phyloP scores from a whole-genome alignment of 2,113 vertebrate species.

The Noturus placidus region DNA sequence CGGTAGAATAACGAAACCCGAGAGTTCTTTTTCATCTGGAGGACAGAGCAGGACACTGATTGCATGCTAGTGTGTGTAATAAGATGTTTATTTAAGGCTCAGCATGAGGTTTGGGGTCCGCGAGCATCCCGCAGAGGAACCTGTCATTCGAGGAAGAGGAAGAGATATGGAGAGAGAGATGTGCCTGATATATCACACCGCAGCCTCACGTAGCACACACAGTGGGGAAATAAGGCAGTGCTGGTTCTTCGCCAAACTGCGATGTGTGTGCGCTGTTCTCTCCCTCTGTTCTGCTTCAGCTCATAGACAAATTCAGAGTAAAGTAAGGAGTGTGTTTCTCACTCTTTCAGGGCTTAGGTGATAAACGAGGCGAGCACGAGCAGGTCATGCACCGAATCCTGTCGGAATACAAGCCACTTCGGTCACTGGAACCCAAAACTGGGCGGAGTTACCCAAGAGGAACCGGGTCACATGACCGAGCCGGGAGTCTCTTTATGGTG shows the following conservation, averaged over 20 bases:
- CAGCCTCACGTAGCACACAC: conserved; percentile 3
- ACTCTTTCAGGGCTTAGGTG: conserved; percentile 15
- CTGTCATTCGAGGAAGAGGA: not conserved
- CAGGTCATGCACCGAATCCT: conserved; percentile 42
- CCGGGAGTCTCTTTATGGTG: not conserved
- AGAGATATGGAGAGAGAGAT: not conserved
- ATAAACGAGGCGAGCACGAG: conserved; percentile 49
- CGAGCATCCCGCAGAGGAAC: not conserved
- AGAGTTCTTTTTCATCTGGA: conserved; percentile 6
- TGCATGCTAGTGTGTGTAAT: conserved; percentile 39
- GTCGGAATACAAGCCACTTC: not conserved
- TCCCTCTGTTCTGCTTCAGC: conserved; percentile 20
- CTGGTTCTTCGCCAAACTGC: conserved; percentile 28
- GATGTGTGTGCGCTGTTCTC: not conserved
- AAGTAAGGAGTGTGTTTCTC: conserved; percentile 23
- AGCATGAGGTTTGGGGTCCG: conserved; percentile 1
- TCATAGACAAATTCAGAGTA: not conserved
- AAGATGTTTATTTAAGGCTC: conserved; percentile 48
- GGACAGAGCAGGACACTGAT: conserved; percentile 22
- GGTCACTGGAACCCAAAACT: conserved; percentile 13
- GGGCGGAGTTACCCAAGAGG: not conserved
- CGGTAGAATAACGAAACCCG: conserved; percentile 26
- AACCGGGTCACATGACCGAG: conserved; percentile 10
- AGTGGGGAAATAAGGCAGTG: conserved; percentile 15
- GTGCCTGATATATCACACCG: conserved; percentile 19